Conservation (phyloP, 2,888 invertebrate genomes). For the Drosophila antonietae region DNA sequence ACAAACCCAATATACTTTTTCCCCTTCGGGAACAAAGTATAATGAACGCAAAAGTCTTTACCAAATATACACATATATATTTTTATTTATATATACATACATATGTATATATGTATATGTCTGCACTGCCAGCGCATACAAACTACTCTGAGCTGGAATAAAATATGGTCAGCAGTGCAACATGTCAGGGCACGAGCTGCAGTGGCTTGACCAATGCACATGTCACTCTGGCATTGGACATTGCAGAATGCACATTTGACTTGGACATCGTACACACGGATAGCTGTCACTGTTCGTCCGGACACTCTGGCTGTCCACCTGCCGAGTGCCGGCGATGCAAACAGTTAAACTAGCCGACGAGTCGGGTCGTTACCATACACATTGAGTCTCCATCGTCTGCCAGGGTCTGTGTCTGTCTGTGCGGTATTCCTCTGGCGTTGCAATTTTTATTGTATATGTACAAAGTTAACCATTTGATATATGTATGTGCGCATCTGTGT, state of each 20-base stretch:
- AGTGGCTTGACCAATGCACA: slow-evolving; percentile 35
- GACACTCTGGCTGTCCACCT: slow-evolving; percentile 3
- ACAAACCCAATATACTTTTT: too few species aligned
- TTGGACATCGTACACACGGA: slow-evolving; percentile 38
- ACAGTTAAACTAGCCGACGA: slow-evolving; percentile 29
- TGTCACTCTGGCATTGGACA: slow-evolving; percentile 42
- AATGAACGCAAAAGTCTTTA: slow-evolving; percentile 2
- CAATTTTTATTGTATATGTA: slow-evolving; percentile 45
- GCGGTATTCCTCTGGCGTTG: slow-evolving; percentile 27
- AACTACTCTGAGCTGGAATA: slow-evolving; percentile 35
- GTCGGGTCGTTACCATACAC: slow-evolving; percentile 40
- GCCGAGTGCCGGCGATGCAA: background rate
- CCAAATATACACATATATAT: background rate
- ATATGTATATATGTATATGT: background rate
- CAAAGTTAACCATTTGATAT: slow-evolving; percentile 39
- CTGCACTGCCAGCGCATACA: slow-evolving; percentile 3
- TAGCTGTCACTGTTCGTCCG: slow-evolving; percentile 36
- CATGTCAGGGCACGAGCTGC: slow-evolving; percentile 31
- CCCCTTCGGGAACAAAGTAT: too few species aligned
- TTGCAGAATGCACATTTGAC: slow-evolving; percentile 40
- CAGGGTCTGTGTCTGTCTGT: slow-evolving; percentile 2
- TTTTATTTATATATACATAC: background rate
- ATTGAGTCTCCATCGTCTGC: slow-evolving; percentile 5
- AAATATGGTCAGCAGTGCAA: slow-evolving; percentile 42
- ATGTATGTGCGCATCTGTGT: slow-evolving; percentile 15